Conservation (phyloP, 2,113 vertebrate genomes). For the Gorsachius goisagi region DNA sequence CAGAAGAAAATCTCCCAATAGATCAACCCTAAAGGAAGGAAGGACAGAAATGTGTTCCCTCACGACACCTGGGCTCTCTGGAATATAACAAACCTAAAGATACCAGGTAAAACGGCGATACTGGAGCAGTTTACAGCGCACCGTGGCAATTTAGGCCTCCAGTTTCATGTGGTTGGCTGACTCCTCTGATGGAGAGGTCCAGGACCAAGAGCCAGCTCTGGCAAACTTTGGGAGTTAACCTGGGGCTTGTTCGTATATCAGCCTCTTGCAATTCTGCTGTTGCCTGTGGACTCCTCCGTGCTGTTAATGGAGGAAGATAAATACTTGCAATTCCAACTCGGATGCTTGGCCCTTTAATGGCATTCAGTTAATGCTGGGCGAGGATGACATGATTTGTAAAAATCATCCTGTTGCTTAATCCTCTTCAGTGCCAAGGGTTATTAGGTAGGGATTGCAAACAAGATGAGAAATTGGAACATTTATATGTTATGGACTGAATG, state of each 20-base stretch:
- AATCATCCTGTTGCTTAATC: slow-evolving; percentile 27
- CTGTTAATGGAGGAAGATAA: neutral
- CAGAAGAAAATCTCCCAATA: neutral
- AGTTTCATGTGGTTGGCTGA: neutral
- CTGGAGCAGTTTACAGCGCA: neutral
- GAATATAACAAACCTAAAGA: neutral
- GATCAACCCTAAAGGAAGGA: neutral
- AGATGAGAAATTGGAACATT: neutral
- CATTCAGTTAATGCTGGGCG: neutral
- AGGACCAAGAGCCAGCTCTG: neutral
- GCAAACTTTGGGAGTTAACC: neutral
- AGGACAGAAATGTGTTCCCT: neutral
- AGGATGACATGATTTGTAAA: neutral
- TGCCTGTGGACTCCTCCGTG: neutral
- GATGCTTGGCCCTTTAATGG: neutral
- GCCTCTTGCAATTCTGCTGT: neutral
- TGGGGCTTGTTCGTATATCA: neutral
- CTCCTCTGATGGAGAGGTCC: neutral
- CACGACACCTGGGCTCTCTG: neutral
- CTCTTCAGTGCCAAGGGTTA: neutral
- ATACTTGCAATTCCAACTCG: neutral
- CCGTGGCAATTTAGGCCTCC: neutral
- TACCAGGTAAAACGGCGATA: neutral
- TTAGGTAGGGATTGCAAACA: neutral
- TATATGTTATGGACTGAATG: neutral